phyloP scores from a whole-genome alignment of 2,113 vertebrate genomes.

The Nibea coibor region DNA sequence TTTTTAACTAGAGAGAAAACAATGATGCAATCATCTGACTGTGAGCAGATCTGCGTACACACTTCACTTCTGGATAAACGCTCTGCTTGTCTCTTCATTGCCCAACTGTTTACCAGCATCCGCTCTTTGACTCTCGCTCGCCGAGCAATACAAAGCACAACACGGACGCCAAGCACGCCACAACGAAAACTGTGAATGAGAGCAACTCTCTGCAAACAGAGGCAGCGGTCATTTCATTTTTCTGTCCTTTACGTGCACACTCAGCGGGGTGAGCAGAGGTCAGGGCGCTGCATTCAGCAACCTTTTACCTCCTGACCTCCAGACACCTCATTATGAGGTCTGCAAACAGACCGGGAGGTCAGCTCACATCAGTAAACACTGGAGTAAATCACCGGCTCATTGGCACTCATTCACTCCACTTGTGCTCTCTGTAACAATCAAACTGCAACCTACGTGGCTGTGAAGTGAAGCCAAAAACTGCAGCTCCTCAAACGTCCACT shows the following conservation, averaged over 20 bases:
- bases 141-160: constrained; percentile 36
- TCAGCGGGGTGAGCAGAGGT: constrained; percentile 50
- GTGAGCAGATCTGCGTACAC: background rate
- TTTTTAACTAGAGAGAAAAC: background rate
- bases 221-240: constrained; percentile 26
- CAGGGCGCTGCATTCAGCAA: constrained; percentile 44
- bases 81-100: background rate
- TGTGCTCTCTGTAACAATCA: background rate
- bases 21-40: constrained; percentile 22
- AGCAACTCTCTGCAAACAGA: constrained; percentile 8
- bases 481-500: too few species aligned
- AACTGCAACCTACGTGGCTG: too few species aligned
- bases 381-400: constrained; percentile 57
- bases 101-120: constrained; percentile 32
- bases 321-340: constrained; percentile 69
- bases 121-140: constrained; percentile 12
- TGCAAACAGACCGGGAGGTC: constrained; percentile 53
- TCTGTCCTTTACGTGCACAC: constrained; percentile 9
- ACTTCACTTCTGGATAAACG: background rate
- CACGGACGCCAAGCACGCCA: too few species aligned
- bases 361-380: constrained; percentile 60
- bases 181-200: constrained; percentile 37
- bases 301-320: constrained; percentile 70
- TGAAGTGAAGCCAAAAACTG: too few species aligned
- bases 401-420: constrained; percentile 20